Evolutionary conservation across 2,888 invertebrate genomes (phyloP).

Genomic region (Uloborus plumipes): DNA sequence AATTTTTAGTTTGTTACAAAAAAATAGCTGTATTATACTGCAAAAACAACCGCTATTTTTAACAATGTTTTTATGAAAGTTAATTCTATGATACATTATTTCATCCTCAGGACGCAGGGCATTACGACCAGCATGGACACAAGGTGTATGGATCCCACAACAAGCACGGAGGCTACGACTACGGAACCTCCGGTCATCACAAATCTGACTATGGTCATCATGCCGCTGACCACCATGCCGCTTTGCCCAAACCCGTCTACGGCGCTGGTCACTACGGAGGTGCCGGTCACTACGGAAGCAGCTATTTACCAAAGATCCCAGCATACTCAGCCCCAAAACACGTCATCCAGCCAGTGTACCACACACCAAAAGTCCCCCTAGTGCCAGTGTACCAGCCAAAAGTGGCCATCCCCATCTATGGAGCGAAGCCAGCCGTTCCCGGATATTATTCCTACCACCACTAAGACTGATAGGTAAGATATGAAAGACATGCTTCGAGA

Average conservation of each 20-base stretch:
- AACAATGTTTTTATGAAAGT: too few relatives aligned
- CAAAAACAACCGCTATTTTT: too few relatives aligned
- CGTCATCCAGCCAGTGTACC: conserved; percentile 14
- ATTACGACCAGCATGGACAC: conserved; percentile 52
- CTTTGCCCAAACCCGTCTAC: conserved; percentile 24
- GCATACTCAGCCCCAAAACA: conserved; percentile 14
- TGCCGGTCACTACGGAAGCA: conserved; percentile 30
- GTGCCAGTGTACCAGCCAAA: conserved; percentile 58
- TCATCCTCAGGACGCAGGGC: conserved; percentile 36
- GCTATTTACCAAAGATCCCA: conserved; percentile 18
- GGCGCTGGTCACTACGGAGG: conserved; percentile 24
- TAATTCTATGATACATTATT: neutral
- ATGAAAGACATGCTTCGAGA: neutral
- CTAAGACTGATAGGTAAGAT: conserved; percentile 20
- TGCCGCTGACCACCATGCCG: conserved; percentile 49
- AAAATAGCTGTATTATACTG: too few relatives aligned
- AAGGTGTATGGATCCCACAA: conserved; percentile 43
- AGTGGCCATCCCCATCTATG: conserved; percentile 56
- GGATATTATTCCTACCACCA: conserved; percentile 60
- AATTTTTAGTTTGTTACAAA: too few relatives aligned
- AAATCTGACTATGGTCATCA: conserved; percentile 56
- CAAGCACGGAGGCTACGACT: conserved; percentile 45
- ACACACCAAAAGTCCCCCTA: conserved; percentile 23
- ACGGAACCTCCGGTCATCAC: conserved; percentile 49
- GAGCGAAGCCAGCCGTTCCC: conserved; percentile 28